Base-by-base conservation (phyloP, 2,113 vertebrate genomes). In the Paradisaea rubra region DNA sequence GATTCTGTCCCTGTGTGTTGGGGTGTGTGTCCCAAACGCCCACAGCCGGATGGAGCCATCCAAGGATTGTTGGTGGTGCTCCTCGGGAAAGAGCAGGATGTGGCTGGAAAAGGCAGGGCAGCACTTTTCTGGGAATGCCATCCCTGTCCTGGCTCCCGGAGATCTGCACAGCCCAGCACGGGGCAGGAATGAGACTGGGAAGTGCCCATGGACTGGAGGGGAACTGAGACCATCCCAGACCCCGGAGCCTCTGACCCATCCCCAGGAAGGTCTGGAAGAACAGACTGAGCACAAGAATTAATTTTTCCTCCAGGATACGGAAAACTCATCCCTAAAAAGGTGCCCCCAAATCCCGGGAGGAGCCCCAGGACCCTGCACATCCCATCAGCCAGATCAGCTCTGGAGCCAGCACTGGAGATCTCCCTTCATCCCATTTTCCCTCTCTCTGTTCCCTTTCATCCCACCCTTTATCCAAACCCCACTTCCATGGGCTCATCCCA, bases 191-290 rank as follows among this genome's bases (percentile, higher is more conserved):
- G 52, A 33, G 50, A 10, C 8, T 0, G 0, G 52, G 63, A 31
- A 66, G 33, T 37, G 27, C 41, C 16, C 41, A 6, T 1, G 35
- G 30, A 10, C 23, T 41, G 28, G 7, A 41, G 23, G 3, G 15
- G 9, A 7, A 59, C 28, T 1, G 0, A 41, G 6, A 18, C 11
- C 53, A 49, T 0, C 35, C 35, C 53, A 39, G 3, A 66, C 0
- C 9, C 61, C 10, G 0, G 8, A 81, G 10, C 52, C n/a, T 68
- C 63, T 22, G 3, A 12, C 13, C 22, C 52, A 17, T 17, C 28
- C 41, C 61, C 52, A 27, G 78, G 28, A 33, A 37, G 7, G 9
- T 33, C 28, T 33, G 63, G 52, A 39, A 57, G 42, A 68, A 33
- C 22, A 6, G 4, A 39, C 8, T 4, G 28, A n/a, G 64, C 44